These are phyloP conservation scores for Ridgeia piscesae DNA, from an alignment of 1,140 invertebrate genomes.

Conservation along the genomic window DNA sequence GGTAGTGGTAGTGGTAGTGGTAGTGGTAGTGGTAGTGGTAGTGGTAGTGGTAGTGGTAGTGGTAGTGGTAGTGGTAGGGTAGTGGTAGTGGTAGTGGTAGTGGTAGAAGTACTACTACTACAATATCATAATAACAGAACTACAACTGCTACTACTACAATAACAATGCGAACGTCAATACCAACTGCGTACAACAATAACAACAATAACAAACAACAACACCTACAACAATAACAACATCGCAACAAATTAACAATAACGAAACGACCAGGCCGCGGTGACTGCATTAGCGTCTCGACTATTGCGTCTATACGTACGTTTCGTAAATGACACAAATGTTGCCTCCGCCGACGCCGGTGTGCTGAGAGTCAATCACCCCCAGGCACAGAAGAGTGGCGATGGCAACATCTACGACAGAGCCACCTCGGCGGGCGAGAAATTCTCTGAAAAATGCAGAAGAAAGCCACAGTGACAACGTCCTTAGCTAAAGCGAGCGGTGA, in stretches of 20 bases:
- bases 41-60: slow-evolving; percentile 13
- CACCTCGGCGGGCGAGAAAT: slow-evolving; percentile 59
- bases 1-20: slow-evolving; percentile 13
- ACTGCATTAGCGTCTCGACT: background rate
- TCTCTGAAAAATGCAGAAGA: background rate
- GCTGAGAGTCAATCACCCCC: slow-evolving; percentile 77
- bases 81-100: no score
- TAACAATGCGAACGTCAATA: background rate
- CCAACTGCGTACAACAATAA: no score
- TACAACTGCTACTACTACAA: background rate
- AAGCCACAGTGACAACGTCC: background rate
- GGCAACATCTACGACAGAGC: slow-evolving; percentile 81
- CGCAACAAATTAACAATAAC: no score
- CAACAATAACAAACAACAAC: no score
- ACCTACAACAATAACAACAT: no score
- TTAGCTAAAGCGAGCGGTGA: background rate
- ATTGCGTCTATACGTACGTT: slow-evolving; percentile 41
- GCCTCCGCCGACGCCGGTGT: slow-evolving; percentile 83
- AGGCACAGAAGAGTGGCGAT: slow-evolving; percentile 81
- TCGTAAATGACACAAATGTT: slow-evolving; percentile 80
- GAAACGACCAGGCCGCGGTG: background rate
- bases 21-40: slow-evolving; percentile 13
- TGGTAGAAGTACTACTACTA: no score
- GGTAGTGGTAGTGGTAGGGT: slow-evolving; percentile 13
- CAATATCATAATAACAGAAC: no score